Percentiles rank a stretch among this genome's conserved stretches.
phyloP scores from a whole-genome alignment of 2,888 invertebrate species.

The Altica lythri region DNA sequence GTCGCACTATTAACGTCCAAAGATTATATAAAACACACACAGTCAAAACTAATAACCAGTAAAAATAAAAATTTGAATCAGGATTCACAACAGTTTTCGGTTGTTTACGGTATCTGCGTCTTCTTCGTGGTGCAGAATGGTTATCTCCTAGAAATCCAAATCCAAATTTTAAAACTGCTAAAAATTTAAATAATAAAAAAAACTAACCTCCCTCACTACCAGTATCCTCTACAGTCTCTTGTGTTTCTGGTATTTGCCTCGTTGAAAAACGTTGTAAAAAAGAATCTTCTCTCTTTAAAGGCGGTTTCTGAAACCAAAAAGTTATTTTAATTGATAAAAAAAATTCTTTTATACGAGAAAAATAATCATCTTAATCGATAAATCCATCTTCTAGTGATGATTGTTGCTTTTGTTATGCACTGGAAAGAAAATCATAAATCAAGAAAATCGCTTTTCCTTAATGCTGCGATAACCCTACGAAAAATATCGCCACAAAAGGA shows the following conservation, averaged over 20 bases:
- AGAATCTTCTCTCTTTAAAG: constrained; percentile 88
- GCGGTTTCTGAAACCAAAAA: constrained; percentile 67
- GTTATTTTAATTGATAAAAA: background rate
- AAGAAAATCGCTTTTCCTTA: too few species aligned
- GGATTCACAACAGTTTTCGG: constrained; percentile 89
- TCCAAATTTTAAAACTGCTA: too few species aligned
- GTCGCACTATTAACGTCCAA: constrained; percentile 93
- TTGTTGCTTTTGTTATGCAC: too few species aligned
- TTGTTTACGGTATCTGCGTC: constrained; percentile 71
- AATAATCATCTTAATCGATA: too few species aligned
- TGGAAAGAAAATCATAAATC: too few species aligned
- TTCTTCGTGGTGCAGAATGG: constrained; percentile 58
- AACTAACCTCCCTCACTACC: constrained; percentile 58
- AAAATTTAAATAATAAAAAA: background rate
- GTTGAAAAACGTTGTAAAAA: constrained; percentile 94
- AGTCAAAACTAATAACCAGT: constrained; percentile 91
- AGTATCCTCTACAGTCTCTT: constrained; percentile 77
- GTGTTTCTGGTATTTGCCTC: constrained; percentile 85
- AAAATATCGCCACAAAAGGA: too few species aligned
- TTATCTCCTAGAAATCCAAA: constrained; percentile 48
- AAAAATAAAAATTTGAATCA: constrained; percentile 94
- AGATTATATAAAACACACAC: constrained; percentile 91
- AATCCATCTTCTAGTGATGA: too few species aligned
- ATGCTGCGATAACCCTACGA: too few species aligned
- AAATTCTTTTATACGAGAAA: too few species aligned